phyloP scores from a whole-genome alignment of 2,797 vertebrate species.

The Hemitrygon akajei region DNA sequence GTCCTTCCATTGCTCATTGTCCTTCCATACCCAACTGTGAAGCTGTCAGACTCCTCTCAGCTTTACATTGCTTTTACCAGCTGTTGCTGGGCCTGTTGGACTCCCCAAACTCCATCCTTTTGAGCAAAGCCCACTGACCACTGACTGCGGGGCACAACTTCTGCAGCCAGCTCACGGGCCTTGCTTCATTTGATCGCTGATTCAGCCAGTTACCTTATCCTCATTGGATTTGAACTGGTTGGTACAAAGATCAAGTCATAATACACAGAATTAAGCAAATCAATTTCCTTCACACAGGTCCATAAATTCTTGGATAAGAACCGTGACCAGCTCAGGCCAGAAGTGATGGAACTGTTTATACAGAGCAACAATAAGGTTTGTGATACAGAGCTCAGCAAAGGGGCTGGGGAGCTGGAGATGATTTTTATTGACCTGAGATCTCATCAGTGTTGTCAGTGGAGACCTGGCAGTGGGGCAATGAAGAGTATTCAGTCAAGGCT shows the following conservation, averaged over 20 bases:
- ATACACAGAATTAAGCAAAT: background rate
- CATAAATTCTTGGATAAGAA: constrained; percentile 87
- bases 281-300: constrained; percentile 58
- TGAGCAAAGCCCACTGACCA: background rate
- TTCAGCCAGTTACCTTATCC: background rate
- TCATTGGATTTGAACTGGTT: background rate
- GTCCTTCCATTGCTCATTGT: too few species aligned
- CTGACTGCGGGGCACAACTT: background rate
- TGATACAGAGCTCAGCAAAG: background rate
- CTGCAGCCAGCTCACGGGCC: background rate
- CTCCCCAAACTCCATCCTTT: background rate
- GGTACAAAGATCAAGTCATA: background rate
- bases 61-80: background rate
- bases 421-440: background rate
- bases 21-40: background rate
- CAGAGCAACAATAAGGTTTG: constrained; percentile 73
- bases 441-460: background rate
- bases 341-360: constrained; percentile 75
- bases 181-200: background rate
- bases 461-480: background rate
- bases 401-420: background rate
- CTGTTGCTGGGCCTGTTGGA: background rate
- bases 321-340: constrained; percentile 66
- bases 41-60: background rate
- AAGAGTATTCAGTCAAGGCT: background rate